Evolutionary conservation across 2,888 invertebrate species (phyloP), one percentile per base, ranked within the genome.

Genomic region (Ectropis crepuscularia): DNA sequence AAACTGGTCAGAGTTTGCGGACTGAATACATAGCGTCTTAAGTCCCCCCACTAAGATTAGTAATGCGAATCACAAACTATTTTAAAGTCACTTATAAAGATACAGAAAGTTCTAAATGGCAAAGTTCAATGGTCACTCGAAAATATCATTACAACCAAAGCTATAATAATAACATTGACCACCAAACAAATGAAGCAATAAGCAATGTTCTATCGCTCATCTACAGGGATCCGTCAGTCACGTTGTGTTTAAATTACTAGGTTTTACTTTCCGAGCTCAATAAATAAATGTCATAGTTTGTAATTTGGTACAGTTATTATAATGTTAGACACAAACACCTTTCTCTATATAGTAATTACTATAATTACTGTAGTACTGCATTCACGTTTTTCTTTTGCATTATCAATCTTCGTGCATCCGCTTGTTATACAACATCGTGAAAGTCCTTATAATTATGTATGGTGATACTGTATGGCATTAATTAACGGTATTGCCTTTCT

Each of bases 281-380:
- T 86, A 85, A 80, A 82, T 86, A 85, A 87, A 88, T 87, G 87
- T 87, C 87, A 86, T 84, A 85, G 82, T 85, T 83, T 82, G 85
- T 83, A 83, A 88, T 86, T 84, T 87, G 77, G 79, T 74, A 77
- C 79, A 81, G 82, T 82, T 84, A 84, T 87, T 87, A 86, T 80
- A 77, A 82, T 80, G 83, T 79, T 79, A 80, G 78, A 78, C 75
- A 82, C 77, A 81, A 85, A 85, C 83, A 77, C 85, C 84, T 88
- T 86, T 88, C 86, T 82, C 86, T 85, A 72, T 79, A 76, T n/a
- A n/a, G n/a, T n/a, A n/a, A n/a, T n/a, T n/a, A n/a, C n/a, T n/a
- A 80, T 88, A 88, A 90, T 89, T 87, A 88, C 83, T 78, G 28
- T 53, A 68, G 79, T 79, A 81, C 72, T 81, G 81, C 79, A 84